These are phyloP conservation scores for human DNA, from an alignment of 2,113 vertebrate species.

Conservation along the genomic window DNA sequence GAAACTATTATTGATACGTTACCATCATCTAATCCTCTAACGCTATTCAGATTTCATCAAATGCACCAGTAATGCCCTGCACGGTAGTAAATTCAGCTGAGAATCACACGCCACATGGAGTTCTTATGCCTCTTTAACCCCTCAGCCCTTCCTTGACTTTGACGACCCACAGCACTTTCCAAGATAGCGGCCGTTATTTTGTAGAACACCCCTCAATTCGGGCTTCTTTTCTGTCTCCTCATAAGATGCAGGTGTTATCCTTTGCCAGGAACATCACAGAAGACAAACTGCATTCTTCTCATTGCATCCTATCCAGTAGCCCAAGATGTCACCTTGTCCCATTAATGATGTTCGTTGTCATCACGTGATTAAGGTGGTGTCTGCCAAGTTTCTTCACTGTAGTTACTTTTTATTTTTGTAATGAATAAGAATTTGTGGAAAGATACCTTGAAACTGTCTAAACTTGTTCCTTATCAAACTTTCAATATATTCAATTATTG, in stretches of 20 bases:
- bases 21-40: not conserved
- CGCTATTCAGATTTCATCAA: not conserved
- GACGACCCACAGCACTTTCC: not conserved
- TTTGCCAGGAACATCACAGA: not conserved
- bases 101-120: not conserved
- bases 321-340: not conserved
- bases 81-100: not conserved
- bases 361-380: not conserved
- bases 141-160: not conserved
- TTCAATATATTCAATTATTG: no score
- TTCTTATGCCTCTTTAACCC: not conserved
- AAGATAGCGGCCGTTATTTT: not conserved
- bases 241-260: not conserved
- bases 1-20: not conserved
- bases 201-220: not conserved
- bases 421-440: not conserved
- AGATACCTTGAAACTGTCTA: not conserved
- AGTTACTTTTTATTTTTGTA: not conserved
- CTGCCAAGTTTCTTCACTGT: not conserved
- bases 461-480: not conserved
- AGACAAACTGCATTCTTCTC: not conserved
- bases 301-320: not conserved
- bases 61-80: not conserved
- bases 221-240: not conserved
- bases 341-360: not conserved